Evolutionary conservation across 2,797 vertebrate species (phyloP), one percentile per base, ranked within the genome.

Genomic region (Bradypus variegatus): DNA sequence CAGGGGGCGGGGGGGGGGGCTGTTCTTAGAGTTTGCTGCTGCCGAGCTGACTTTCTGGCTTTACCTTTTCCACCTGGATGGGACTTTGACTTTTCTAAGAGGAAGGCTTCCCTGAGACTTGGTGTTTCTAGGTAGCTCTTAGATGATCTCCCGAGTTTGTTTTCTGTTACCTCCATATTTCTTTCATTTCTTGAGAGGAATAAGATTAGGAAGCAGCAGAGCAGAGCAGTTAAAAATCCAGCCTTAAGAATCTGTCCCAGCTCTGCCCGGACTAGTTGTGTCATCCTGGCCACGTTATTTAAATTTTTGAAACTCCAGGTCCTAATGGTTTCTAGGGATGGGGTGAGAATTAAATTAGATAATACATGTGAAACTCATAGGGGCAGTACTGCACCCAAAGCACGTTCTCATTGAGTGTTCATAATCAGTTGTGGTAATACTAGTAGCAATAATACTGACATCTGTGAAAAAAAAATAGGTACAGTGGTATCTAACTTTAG

Each of bases 151-250:
- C 31, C 45, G 21, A 65, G n/a, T 90, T 36, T 91, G 70, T 90
- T 67, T 84, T 53, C 73, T 92, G 58, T 92, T n/a, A 70, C 64
- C 64, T 87, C n/a, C 53, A 10, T 78, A 82, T 38, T 76, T 50
- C 55, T 58, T 89, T 86, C 81, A 73, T 86, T 88, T 92, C 90
- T 38, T 90, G 27, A 64, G 89, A 90, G 77, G 58, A 88, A 50
- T 53, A 87, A 75, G 67, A 36, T 81, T 67, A 83, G 48, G 45
- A 80, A 88, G 65, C 21, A 80, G 12, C 45, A 29, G 33, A 77
- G 60, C 58, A 72, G 5, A 70, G 41, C 41, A 18, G 8, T 88
- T 78, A 69, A 90, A 64, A 55, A 50, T 50, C 5, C 81, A 41
- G 23, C 58, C 60, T 75, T 75, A 76, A 36, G 67, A 81, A 73